Evolutionary conservation across 2,888 invertebrate genomes (phyloP), one percentile per base, ranked within the genome.

Genomic region (Coecobrya sp.): DNA sequence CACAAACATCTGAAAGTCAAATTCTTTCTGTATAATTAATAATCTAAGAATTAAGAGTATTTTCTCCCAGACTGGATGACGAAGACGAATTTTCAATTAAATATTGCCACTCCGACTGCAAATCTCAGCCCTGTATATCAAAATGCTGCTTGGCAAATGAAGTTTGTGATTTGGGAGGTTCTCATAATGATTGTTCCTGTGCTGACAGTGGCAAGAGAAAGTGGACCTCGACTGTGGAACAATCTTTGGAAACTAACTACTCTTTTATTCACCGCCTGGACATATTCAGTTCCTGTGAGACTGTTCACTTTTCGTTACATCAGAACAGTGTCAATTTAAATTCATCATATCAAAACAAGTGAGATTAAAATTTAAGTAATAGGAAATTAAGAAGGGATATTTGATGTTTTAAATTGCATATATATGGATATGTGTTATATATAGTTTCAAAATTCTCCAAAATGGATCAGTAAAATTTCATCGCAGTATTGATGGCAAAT

Each of bases 111-210:
- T 25, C 65, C 19, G 59, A 82, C 13, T 85, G 85, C 65, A 11
- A 3, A 5, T 13, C 36, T 8, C 25, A 85, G 5, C 68, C 25
- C 13, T 85, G 85, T 45, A 19, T 85, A 19, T 22, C 85, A 45
- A 85, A 85, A 42, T 85, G 85, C n/a, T 85, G 85, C 19, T 68
- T 65, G 1, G 85, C 45, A 13, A 16, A 85, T 45, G 65, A 85
- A 27, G 68, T 85, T 13, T 85, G 85, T 49, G 45, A 85, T 68
- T 19, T 84, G 19, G 62, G 19, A 11, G 2, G 11, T 1, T 59
- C 59, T 1, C 62, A 62, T 11, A 13, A n/a, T 0, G 11, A 1
- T 5, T 84, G 82, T 42, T 4, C 30, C 8, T 84, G 82, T 62
- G 2, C 2, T 19, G 13, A 22, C n/a, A 62, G 36, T 22, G 82